Conservation (phyloP, 1,140 invertebrate genomes). For the Tetramorium simillimum region DNA sequence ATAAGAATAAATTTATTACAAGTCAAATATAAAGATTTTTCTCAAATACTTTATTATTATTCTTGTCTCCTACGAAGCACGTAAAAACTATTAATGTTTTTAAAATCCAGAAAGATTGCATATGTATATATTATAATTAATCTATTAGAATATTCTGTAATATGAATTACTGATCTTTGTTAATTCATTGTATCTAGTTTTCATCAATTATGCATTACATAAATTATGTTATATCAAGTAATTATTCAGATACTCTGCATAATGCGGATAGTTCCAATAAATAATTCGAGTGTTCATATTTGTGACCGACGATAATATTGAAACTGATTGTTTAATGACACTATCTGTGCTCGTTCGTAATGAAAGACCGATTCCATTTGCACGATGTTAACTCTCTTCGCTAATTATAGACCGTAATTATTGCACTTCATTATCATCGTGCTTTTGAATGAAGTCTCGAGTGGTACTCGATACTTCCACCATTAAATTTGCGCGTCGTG, state of each 20-base stretch:
- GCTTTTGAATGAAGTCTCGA: slow-evolving; percentile 25
- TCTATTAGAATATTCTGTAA: neutral
- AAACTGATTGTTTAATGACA: slow-evolving; percentile 23
- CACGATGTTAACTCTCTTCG: neutral
- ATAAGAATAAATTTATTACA: neutral
- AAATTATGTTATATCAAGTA: slow-evolving; percentile 22
- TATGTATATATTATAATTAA: neutral
- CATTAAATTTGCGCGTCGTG: neutral
- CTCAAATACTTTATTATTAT: neutral
- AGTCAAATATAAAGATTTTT: neutral
- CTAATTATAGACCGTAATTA: slow-evolving; percentile 30
- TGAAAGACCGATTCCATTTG: slow-evolving; percentile 33
- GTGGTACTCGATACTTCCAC: neutral
- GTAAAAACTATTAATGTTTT: neutral
- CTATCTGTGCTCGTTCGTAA: slow-evolving; percentile 1
- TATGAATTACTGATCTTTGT: slow-evolving; percentile 10
- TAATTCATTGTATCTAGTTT: neutral
- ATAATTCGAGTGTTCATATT: slow-evolving; percentile 13
- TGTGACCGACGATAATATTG: neutral
- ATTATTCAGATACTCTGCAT: neutral
- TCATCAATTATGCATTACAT: slow-evolving; percentile 17
- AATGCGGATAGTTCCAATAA: slow-evolving; percentile 6
- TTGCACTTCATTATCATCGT: slow-evolving; percentile 6
- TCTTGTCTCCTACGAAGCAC: neutral
- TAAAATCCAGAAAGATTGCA: neutral